phyloP scores from a whole-genome alignment of 2,888 invertebrate genomes.

The Syritta pipiens region DNA sequence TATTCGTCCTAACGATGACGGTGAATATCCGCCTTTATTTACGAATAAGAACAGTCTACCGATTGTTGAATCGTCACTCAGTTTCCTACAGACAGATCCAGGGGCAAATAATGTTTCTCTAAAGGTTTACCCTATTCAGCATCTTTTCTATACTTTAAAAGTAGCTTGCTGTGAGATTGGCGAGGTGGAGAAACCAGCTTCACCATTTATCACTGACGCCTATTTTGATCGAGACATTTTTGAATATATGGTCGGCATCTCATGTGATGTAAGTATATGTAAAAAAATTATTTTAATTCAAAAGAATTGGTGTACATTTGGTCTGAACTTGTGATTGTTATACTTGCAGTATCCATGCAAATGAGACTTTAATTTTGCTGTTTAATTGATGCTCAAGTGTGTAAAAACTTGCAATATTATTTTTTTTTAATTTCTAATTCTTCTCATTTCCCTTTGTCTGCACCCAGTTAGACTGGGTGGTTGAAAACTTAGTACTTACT shows the following conservation, averaged over 20 bases:
- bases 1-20: slow-evolving; percentile 71
- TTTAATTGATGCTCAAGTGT: too few relatives aligned
- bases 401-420: too few relatives aligned
- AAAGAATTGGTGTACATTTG: not conserved
- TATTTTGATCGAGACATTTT: slow-evolving; percentile 75
- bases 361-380: too few relatives aligned
- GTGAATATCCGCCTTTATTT: slow-evolving; percentile 78
- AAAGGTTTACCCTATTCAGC: slow-evolving; percentile 73
- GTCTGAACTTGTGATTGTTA: not conserved
- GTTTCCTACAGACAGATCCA: slow-evolving; percentile 71
- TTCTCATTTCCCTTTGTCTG: too few relatives aligned
- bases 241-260: slow-evolving; percentile 74
- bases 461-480: too few relatives aligned
- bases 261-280: slow-evolving; percentile 76
- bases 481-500: too few relatives aligned
- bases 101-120: slow-evolving; percentile 71
- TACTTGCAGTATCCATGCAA: too few relatives aligned
- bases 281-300: not conserved
- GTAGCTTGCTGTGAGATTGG: slow-evolving; percentile 73
- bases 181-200: slow-evolving; percentile 70
- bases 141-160: slow-evolving; percentile 75
- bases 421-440: too few relatives aligned
- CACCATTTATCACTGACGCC: slow-evolving; percentile 72
- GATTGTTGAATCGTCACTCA: slow-evolving; percentile 75
- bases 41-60: slow-evolving; percentile 75